A percentile compares a stretch with the other conserved stretches of the same genome.
Evolutionary conservation across 2,113 vertebrate species (phyloP).

Genomic region (Carassius carassius): DNA sequence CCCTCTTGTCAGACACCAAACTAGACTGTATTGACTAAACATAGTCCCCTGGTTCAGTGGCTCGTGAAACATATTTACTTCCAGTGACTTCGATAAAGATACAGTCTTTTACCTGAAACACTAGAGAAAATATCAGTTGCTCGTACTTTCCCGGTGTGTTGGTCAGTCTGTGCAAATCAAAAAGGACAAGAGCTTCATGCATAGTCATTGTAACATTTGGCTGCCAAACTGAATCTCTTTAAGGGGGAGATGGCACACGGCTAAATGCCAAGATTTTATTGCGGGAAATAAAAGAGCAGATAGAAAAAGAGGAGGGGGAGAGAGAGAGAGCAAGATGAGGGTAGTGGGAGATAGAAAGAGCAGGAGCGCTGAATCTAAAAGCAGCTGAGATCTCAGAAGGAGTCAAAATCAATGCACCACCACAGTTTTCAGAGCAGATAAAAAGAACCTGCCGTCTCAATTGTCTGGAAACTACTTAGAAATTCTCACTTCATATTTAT

Average conservation of each 20-base stretch:
- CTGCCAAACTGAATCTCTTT: slow-evolving; percentile 72
- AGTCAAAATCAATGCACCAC: slow-evolving; percentile 85
- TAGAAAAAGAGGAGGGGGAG: slow-evolving; percentile 56
- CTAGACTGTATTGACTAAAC: slow-evolving; percentile 59
- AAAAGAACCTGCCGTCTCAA: slow-evolving; percentile 82
- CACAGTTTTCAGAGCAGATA: slow-evolving; percentile 82
- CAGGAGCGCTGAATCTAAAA: slow-evolving; percentile 73
- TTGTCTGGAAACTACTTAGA: slow-evolving; percentile 85
- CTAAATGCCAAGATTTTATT: slow-evolving; percentile 80
- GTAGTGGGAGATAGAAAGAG: slow-evolving; percentile 41
- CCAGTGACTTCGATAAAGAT: slow-evolving; percentile 42
- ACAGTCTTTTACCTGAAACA: slow-evolving; percentile 58
- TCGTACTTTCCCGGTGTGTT: slow-evolving; percentile 44
- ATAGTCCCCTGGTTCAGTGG: slow-evolving; percentile 62
- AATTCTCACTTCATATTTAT: slow-evolving; percentile 84
- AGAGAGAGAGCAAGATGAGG: slow-evolving; percentile 39
- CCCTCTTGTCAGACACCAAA: slow-evolving; percentile 52
- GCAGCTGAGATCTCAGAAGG: slow-evolving; percentile 83
- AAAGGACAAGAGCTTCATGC: slow-evolving; percentile 60
- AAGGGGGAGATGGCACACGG: slow-evolving; percentile 68
- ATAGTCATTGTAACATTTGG: slow-evolving; percentile 68
- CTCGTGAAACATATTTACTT: slow-evolving; percentile 65
- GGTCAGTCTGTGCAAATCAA: slow-evolving; percentile 55
- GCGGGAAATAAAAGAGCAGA: slow-evolving; percentile 72
- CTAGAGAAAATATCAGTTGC: slow-evolving; percentile 62